Conservation (phyloP, 2,113 vertebrate genomes). For the Paralichthys olivaceus region DNA sequence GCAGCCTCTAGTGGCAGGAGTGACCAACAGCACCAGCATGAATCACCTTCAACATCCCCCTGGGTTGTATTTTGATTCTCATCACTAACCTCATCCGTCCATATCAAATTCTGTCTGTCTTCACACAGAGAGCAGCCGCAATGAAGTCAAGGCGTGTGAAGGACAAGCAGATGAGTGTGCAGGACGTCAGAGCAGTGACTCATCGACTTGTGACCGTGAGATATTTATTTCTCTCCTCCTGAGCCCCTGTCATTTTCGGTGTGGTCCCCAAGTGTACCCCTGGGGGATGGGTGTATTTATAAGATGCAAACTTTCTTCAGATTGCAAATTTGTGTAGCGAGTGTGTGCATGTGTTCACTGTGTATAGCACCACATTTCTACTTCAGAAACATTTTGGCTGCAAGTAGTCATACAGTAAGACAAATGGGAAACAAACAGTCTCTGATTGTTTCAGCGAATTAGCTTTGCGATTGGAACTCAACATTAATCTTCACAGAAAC, state of each 20-base stretch:
- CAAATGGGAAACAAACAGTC: not conserved
- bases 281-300: constrained; percentile 29
- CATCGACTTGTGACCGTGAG: constrained; percentile 55
- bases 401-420: constrained; percentile 4
- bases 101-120: constrained; percentile 31
- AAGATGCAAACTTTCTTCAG: constrained; percentile 13
- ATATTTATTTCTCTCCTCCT: constrained; percentile 9
- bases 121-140: constrained; percentile 77
- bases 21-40: not conserved
- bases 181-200: constrained; percentile 67
- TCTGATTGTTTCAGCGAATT: not conserved
- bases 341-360: constrained; percentile 34
- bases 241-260: constrained; percentile 43
- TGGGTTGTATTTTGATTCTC: constrained; percentile 18
- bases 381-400: not conserved
- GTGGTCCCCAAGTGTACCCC: constrained; percentile 43
- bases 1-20: constrained; percentile 64
- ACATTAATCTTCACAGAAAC: not conserved
- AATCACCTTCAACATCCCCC: constrained; percentile 6
- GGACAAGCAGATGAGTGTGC: constrained; percentile 28
- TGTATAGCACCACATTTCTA: constrained; percentile 10
- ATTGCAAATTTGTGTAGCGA: constrained; percentile 33
- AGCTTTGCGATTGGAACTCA: constrained; percentile 2
- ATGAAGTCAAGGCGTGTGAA: constrained; percentile 53
- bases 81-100: constrained; percentile 21